phyloP scores from a whole-genome alignment of 2,113 vertebrate genomes.

The Scartelaos histophorus region DNA sequence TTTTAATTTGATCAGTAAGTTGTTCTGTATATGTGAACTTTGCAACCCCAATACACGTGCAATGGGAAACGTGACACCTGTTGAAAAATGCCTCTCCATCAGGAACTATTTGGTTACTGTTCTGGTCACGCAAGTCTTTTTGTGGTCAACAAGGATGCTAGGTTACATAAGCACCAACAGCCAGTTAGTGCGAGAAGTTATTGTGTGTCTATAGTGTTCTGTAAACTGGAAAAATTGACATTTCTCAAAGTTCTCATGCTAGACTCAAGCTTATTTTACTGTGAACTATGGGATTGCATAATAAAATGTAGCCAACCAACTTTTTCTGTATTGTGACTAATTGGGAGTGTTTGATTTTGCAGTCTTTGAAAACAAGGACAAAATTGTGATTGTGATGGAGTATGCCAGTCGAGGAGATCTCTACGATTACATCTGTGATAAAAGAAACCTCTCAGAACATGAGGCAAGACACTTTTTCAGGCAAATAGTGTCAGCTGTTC shows the following conservation, averaged over 20 bases:
- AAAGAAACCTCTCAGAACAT: conserved; percentile 80
- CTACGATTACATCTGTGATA: conserved; percentile 91
- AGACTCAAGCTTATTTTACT: conserved; percentile 9
- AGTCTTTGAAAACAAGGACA: conserved; percentile 98
- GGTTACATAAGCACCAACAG: conserved; percentile 52
- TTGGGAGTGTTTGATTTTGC: background rate
- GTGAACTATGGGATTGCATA: conserved; percentile 1
- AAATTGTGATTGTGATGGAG: conserved; percentile 98
- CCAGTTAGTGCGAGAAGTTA: conserved; percentile 1
- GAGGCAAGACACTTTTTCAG: conserved; percentile 92
- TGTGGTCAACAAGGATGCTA: conserved; percentile 36
- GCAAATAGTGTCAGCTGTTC: conserved; percentile 91
- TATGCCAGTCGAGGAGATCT: conserved; percentile 92
- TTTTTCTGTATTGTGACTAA: conserved; percentile 14
- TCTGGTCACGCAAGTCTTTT: conserved; percentile 67
- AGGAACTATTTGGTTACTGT: conserved; percentile 35
- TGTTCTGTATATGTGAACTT: background rate
- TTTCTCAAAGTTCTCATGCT: conserved; percentile 18
- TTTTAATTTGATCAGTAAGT: background rate
- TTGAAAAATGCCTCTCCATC: conserved; percentile 13
- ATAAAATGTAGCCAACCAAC: background rate
- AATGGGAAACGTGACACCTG: conserved; percentile 33
- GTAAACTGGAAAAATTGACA: conserved; percentile 32
- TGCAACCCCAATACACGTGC: conserved; percentile 1
- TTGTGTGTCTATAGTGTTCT: conserved; percentile 40